A percentile compares a stretch with the other conserved stretches of the same genome.
These are phyloP conservation scores for Chaetura pelagica DNA, from an alignment of 2,113 vertebrate genomes.

Conservation along the genomic window DNA sequence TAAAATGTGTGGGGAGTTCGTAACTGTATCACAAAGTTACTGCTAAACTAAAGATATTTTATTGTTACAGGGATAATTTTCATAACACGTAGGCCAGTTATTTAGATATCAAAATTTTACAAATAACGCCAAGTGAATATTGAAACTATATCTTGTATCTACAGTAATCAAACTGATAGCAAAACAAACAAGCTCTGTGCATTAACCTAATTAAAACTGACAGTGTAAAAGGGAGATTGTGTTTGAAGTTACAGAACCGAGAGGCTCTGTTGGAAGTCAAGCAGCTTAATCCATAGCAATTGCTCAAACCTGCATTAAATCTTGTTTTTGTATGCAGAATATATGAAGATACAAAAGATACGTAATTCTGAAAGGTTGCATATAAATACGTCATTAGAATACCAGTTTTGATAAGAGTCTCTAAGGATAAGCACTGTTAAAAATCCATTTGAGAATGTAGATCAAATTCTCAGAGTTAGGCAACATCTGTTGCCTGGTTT, in stretches of 20 bases:
- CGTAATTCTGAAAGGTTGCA: background rate
- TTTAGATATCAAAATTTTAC: background rate
- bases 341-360: background rate
- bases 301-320: background rate
- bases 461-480: slow-evolving; percentile 7
- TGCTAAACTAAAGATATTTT: background rate
- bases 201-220: background rate
- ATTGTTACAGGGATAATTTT: background rate
- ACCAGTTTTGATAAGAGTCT: background rate
- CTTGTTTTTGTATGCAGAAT: background rate
- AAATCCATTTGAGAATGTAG: background rate
- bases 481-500: slow-evolving; percentile 40
- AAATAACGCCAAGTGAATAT: background rate
- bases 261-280: background rate
- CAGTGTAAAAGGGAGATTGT: background rate
- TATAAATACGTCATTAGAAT: background rate
- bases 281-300: background rate
- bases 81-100: background rate
- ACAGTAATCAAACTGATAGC: background rate
- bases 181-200: background rate
- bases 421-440: background rate
- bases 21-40: background rate
- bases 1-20: background rate
- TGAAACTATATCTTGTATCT: background rate
- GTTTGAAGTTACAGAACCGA: background rate